Percentiles rank a stretch among this genome's conserved stretches.
phyloP scores from a whole-genome alignment of 2,888 invertebrate species.

The Cryptocephalus primarius region DNA sequence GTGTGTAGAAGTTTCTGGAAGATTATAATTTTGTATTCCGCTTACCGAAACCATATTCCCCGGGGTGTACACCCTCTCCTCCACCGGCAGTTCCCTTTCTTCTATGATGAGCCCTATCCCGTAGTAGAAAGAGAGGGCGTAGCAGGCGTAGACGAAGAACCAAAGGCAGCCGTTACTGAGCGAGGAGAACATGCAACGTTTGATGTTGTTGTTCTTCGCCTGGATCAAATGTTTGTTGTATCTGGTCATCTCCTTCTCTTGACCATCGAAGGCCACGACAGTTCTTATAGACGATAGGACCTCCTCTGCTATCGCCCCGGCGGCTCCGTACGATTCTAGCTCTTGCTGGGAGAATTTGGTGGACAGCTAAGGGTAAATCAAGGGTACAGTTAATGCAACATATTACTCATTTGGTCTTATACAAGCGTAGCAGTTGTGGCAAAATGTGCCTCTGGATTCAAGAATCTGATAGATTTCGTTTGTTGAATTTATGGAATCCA shows the following conservation, averaged over 20 bases:
- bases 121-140: conserved; percentile 77
- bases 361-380: conserved; percentile 40
- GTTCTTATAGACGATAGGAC: conserved; percentile 63
- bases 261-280: conserved; percentile 70
- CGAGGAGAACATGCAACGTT: conserved; percentile 56
- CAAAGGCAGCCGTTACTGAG: conserved; percentile 62
- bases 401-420: no score
- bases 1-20: no score
- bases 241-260: conserved; percentile 55
- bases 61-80: conserved; percentile 44
- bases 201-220: conserved; percentile 57
- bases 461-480: no score
- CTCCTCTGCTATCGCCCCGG: conserved; percentile 68
- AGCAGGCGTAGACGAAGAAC: conserved; percentile 67
- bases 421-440: no score
- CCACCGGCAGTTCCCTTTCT: conserved; percentile 33
- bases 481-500: no score
- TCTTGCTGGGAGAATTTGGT: conserved; percentile 55
- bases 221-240: conserved; percentile 52
- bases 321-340: conserved; percentile 60
- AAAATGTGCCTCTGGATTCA: no score
- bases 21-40: not conserved
- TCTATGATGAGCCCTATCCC: conserved; percentile 57
- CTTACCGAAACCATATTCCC: conserved; percentile 57
- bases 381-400: no score